phyloP scores from a whole-genome alignment of 1,140 invertebrate genomes.

The Brachionus plicatilis region DNA sequence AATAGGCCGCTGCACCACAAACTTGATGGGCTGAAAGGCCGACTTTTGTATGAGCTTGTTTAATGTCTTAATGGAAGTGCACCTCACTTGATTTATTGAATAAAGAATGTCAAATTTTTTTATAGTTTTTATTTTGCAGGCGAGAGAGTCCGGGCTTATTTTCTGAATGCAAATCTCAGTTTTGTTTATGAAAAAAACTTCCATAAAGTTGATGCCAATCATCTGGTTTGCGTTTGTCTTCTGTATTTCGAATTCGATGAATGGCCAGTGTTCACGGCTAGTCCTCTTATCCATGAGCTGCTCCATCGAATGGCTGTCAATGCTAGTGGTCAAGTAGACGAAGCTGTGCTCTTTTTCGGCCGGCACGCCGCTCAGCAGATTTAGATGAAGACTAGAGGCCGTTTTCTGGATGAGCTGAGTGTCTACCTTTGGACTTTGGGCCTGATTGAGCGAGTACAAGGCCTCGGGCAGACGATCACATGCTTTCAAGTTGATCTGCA shows the following conservation, averaged over 20 bases:
- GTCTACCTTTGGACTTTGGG: background rate
- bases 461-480: conserved; percentile 34
- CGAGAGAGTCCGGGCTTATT: background rate
- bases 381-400: background rate
- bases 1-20: conserved; percentile 3
- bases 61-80: background rate
- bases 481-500: background rate
- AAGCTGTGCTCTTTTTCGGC: background rate
- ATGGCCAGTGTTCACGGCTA: background rate
- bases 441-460: background rate
- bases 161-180: conserved; percentile 27
- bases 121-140: background rate
- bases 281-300: conserved; percentile 7
- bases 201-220: conserved; percentile 29
- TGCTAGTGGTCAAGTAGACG: conserved; percentile 10
- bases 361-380: background rate
- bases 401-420: background rate
- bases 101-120: conserved; percentile 24
- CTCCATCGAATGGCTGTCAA: background rate
- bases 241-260: conserved; percentile 32
- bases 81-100: conserved; percentile 14
- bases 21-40: background rate
- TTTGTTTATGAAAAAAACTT: conserved; percentile 32
- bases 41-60: background rate
- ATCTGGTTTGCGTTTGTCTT: background rate